Evolutionary conservation across 2,888 invertebrate genomes (phyloP).

Genomic region (Amphipoea oculea): DNA sequence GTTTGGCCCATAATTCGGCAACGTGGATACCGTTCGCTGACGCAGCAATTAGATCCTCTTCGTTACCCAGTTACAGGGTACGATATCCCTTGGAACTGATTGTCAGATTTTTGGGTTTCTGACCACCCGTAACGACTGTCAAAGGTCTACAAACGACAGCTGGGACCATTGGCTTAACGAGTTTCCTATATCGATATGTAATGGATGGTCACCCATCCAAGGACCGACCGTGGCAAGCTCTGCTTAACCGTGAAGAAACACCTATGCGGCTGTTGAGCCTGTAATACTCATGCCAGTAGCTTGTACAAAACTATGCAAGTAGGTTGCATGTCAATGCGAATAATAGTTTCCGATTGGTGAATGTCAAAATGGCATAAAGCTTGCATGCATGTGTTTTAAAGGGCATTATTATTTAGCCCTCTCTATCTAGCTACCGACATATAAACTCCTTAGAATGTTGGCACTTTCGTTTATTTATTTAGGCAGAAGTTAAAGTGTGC

Average conservation of each 20-base stretch:
- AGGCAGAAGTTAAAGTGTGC: conserved; percentile 63
- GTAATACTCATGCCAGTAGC: too few species aligned
- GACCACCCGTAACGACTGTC: neutral
- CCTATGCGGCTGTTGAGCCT: too few species aligned
- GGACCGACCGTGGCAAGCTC: too few species aligned
- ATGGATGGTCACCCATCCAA: too few species aligned
- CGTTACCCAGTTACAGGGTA: neutral
- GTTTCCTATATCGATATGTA: neutral
- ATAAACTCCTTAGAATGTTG: conserved; percentile 31
- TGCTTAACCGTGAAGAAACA: too few species aligned
- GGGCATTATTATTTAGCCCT: neutral
- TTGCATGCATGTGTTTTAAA: neutral
- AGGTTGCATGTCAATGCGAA: neutral
- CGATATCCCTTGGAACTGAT: neutral
- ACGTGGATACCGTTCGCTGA: neutral
- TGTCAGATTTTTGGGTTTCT: neutral
- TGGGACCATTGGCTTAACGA: neutral
- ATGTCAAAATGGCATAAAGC: neutral
- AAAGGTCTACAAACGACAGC: neutral
- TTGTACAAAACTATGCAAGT: neutral
- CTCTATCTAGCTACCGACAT: neutral
- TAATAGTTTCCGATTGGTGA: neutral
- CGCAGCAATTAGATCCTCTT: neutral
- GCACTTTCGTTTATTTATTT: conserved; percentile 66
- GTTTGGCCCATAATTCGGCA: neutral